Conservation (phyloP, 2,113 vertebrate genomes). For the Phaethon lepturus region DNA sequence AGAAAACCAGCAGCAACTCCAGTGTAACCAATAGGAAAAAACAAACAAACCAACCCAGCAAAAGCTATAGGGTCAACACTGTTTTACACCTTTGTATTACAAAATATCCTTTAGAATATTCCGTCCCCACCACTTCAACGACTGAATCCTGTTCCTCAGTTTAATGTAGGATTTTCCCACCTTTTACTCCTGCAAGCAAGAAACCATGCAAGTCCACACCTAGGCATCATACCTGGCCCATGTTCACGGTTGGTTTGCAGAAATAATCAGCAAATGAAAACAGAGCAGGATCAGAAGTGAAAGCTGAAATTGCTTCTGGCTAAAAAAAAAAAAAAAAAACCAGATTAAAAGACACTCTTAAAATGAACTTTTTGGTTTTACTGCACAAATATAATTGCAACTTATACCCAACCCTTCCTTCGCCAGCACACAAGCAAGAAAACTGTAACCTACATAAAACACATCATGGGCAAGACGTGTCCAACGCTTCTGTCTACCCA, state of each 20-base stretch:
- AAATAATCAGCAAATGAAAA: slow-evolving; percentile 95
- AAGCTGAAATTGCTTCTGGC: slow-evolving; percentile 95
- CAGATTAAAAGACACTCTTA: neutral
- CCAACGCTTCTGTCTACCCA: neutral
- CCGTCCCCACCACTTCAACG: neutral
- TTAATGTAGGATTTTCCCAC: neutral
- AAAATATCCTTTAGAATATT: neutral
- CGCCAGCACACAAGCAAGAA: neutral
- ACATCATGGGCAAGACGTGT: fast-evolving
- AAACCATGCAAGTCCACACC: neutral
- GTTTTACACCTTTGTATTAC: neutral
- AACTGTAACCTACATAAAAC: neutral
- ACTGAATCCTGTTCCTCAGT: neutral
- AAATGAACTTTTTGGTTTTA: neutral
- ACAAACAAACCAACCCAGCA: neutral
- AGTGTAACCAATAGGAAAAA: neutral
- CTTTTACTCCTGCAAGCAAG: neutral
- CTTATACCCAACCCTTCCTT: neutral
- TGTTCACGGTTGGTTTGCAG: slow-evolving; percentile 87
- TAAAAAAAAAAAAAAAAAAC: slow-evolving; percentile 53
- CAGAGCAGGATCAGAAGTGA: slow-evolving; percentile 93
- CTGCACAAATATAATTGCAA: neutral
- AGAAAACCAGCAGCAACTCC: neutral
- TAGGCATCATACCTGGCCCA: slow-evolving; percentile 79
- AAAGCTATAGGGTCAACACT: neutral